Percentiles rank a stretch among this genome's conserved stretches.
Conservation (phyloP, 2,888 invertebrate species). For the Camptogramma bilineatum region DNA sequence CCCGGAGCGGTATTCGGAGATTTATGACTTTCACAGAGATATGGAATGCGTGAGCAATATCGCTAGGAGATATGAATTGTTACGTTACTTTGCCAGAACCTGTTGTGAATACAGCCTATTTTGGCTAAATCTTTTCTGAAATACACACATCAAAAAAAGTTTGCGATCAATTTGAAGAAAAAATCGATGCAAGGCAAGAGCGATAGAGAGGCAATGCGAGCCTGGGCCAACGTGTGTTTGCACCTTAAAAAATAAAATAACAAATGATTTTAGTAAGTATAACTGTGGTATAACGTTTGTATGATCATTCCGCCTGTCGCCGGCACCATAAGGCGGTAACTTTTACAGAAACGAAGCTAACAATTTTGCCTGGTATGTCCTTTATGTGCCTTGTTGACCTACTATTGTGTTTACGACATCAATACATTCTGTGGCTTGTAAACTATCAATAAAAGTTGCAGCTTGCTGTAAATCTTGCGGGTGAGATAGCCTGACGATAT, state of each 20-base stretch:
- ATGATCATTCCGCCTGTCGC: too few species aligned
- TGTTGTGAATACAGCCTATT: not conserved
- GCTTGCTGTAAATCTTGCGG: slow-evolving; percentile 1
- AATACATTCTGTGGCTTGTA: not conserved
- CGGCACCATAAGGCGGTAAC: too few species aligned
- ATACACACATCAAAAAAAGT: too few species aligned
- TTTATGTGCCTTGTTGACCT: not conserved
- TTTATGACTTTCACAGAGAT: slow-evolving; percentile 10
- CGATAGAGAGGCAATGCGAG: too few species aligned
- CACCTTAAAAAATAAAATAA: too few species aligned
- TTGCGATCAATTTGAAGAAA: too few species aligned
- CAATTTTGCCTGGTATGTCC: not conserved
- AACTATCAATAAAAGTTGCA: slow-evolving; percentile 3
- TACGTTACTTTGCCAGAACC: not conserved
- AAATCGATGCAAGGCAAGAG: too few species aligned
- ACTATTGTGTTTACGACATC: too few species aligned
- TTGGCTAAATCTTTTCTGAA: not conserved
- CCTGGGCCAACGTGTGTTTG: too few species aligned
- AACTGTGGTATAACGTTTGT: too few species aligned
- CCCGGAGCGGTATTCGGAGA: not conserved
- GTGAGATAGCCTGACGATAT: slow-evolving; percentile 4
- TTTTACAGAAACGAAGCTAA: too few species aligned
- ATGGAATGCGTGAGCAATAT: slow-evolving; percentile 8
- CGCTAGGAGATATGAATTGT: slow-evolving; percentile 7
- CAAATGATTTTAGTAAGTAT: too few species aligned